Conservation (phyloP, 2,797 vertebrate species). For the Parambassis ranga region DNA sequence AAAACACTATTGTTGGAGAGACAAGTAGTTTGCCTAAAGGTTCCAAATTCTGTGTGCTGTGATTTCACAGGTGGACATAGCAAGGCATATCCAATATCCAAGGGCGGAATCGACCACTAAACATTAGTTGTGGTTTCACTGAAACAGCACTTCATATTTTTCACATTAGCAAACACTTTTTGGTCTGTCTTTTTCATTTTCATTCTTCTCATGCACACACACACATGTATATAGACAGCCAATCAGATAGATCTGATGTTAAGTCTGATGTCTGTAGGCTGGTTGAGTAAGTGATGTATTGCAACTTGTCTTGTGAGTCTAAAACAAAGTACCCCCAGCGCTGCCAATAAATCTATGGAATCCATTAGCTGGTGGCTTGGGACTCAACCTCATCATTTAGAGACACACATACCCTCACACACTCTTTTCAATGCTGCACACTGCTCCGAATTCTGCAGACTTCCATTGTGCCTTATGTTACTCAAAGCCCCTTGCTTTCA, state of each 20-base stretch:
- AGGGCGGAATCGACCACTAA: constrained; percentile 14
- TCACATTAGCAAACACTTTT: not conserved
- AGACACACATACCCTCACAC: constrained; percentile 5
- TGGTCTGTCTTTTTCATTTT: not conserved
- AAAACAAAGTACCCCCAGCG: constrained; percentile 53
- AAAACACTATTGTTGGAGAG: constrained; percentile 70
- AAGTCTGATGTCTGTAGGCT: constrained; percentile 33
- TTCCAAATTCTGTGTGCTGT: constrained; percentile 38
- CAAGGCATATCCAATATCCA: constrained; percentile 27
- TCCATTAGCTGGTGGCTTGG: constrained; percentile 59
- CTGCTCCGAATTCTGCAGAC: constrained; percentile 33
- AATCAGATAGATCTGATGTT: constrained; percentile 19
- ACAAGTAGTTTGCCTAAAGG: constrained; percentile 64
- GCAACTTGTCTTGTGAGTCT: constrained; percentile 49
- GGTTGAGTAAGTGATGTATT: constrained; percentile 60
- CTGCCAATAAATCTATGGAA: constrained; percentile 64
- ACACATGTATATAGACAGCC: constrained; percentile 10
- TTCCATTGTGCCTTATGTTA: constrained; percentile 23
- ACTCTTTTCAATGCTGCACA: constrained; percentile 1
- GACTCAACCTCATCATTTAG: constrained; percentile 57
- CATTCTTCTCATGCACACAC: constrained; percentile 3
- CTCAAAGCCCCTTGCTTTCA: constrained; percentile 30
- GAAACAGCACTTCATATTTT: not conserved
- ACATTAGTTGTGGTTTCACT: constrained; percentile 12
- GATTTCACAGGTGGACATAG: constrained; percentile 64